Percentiles rank a stretch among this genome's conserved stretches.
These are phyloP conservation scores for Pseudobourletiella spinata DNA, from an alignment of 1,140 invertebrate genomes.

Conservation along the genomic window DNA sequence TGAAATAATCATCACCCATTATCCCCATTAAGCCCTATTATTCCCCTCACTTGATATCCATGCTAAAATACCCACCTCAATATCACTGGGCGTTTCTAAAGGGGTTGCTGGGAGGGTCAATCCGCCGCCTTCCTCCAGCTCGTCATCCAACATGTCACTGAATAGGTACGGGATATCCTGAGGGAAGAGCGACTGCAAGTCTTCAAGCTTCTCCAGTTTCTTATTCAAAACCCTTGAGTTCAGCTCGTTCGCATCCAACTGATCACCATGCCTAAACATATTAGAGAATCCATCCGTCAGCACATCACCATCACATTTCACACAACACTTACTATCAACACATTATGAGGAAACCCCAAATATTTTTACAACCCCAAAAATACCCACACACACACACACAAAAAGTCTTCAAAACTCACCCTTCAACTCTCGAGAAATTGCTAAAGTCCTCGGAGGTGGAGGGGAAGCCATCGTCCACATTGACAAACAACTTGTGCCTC, in stretches of 20 bases:
- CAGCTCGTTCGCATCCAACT: constrained; percentile 10
- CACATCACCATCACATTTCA: too few species aligned
- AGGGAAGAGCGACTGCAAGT: constrained; percentile 20
- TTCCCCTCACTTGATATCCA: too few species aligned
- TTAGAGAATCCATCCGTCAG: not conserved
- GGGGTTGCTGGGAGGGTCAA: constrained; percentile 33
- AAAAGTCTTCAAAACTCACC: too few species aligned
- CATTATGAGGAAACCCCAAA: too few species aligned
- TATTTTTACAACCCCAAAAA: too few species aligned
- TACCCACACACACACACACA: too few species aligned
- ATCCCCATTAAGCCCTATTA: not conserved
- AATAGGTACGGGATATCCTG: constrained; percentile 26
- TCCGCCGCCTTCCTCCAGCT: constrained; percentile 35
- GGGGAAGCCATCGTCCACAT: too few species aligned
- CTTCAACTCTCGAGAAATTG: too few species aligned
- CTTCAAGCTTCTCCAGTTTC: constrained; percentile 11
- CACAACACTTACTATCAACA: too few species aligned
- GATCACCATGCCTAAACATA: constrained; percentile 1
- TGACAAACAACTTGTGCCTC: too few species aligned
- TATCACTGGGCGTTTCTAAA: constrained; percentile 29
- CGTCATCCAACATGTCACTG: constrained; percentile 37
- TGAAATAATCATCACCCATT: constrained; percentile 2
- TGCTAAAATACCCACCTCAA: too few species aligned
- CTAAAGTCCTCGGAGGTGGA: too few species aligned
- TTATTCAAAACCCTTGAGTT: constrained; percentile 8